Base-by-base conservation (phyloP, 2,113 vertebrate species). In the Hirundichthys speculiger region DNA sequence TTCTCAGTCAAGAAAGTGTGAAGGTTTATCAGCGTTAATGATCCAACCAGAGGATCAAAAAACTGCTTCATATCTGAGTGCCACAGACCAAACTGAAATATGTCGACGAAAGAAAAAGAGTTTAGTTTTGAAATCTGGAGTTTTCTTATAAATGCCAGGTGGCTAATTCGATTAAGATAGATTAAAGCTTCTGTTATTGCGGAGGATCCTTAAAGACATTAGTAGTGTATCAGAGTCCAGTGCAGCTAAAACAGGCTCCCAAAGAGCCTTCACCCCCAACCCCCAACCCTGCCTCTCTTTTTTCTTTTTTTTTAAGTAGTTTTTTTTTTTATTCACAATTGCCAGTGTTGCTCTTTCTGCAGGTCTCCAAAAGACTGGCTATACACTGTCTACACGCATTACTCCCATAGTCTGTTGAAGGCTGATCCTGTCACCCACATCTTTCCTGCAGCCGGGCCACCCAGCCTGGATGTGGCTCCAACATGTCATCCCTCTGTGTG, bases 401-500 rank as follows among this genome's bases (percentile, higher is more conserved):
- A 93, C 89, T 86, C 59, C 89, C 86, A 79, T 83, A 75, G 88
- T 82, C 85, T 73, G 86, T 77, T 92, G 92, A 92, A 85, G 90
- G 79, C 86, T 90, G 87, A 90, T 90, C 89, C 88, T 90, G 91
- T 92, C 91, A 89, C 86, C 90, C 85, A 82, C 88, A 84, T 90
- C 86, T 84, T 84, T 84, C 82, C 84, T 86, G 84, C 88, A 88
- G 86, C 87, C 81, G 86, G 92, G 91, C 92, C 93, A 94, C 91
- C 92, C 93, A 92, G 91, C 81, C 85, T 69, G 88, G 88, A 90
- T 88, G 75, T 90, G 87, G 82, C 85, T 91, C 90, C 85, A 76
- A 83, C 90, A 91, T 90, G 90, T 86, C 89, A 86, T 92, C 91
- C 87, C 82, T 88, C 90, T 94, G 93, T 93, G 93, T 94, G 93